Conservation (phyloP, 2,888 invertebrate species). For the Tinea trinotella region DNA sequence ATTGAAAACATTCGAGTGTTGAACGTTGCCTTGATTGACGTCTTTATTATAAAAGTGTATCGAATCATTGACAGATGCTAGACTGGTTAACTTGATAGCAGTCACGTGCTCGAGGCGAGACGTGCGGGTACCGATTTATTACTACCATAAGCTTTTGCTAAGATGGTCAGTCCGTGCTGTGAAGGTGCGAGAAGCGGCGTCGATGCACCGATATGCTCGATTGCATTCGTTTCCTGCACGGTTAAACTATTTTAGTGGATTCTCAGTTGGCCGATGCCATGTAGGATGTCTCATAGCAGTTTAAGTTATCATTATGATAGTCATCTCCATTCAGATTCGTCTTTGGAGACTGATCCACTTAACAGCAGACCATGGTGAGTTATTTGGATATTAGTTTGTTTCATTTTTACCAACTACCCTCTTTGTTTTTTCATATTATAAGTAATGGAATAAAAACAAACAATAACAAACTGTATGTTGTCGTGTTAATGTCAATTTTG, state of each 20-base stretch:
- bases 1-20: slow-evolving; percentile 4
- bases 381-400: no score
- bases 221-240: background rate
- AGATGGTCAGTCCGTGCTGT: background rate
- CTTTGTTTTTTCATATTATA: no score
- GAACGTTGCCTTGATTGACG: slow-evolving; percentile 2
- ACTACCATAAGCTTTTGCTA: background rate
- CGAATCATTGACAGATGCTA: slow-evolving; percentile 16
- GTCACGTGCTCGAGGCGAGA: slow-evolving; percentile 72
- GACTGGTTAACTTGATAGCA: slow-evolving; percentile 34
- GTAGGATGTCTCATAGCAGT: slow-evolving; percentile 71
- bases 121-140: background rate
- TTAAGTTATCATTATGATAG: slow-evolving; percentile 65
- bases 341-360: slow-evolving; percentile 65
- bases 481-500: no score
- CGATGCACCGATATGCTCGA: slow-evolving; percentile 5
- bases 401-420: no score
- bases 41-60: slow-evolving; percentile 7
- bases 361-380: slow-evolving; percentile 68
- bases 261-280: slow-evolving; percentile 49
- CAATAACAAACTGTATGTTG: no score
- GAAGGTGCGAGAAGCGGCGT: slow-evolving; percentile 3
- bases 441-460: no score
- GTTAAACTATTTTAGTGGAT: slow-evolving; percentile 1
- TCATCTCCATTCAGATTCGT: slow-evolving; percentile 65